phyloP scores from a whole-genome alignment of 1,140 invertebrate species.

The Magallana angulata region DNA sequence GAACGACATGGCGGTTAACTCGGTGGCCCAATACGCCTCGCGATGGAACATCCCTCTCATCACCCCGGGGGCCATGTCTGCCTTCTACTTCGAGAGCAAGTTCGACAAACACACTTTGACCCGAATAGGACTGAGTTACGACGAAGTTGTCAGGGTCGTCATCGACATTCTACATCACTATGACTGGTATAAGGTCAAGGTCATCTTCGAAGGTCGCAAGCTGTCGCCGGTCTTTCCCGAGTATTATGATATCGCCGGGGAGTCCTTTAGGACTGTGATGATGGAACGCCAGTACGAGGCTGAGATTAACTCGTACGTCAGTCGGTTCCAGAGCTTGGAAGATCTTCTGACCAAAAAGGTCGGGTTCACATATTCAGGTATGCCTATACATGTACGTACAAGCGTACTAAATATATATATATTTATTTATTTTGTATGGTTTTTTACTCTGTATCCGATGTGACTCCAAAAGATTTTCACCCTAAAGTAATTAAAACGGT shows the following conservation, averaged over 20 bases:
- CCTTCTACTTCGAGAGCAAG: conserved; percentile 83
- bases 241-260: not conserved
- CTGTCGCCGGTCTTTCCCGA: not conserved
- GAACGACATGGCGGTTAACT: conserved; percentile 94
- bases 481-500: too few species aligned
- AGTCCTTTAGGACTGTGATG: not conserved
- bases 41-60: conserved; percentile 92
- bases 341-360: not conserved
- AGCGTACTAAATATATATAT: too few species aligned
- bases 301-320: not conserved
- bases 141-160: not conserved
- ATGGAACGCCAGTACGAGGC: not conserved
- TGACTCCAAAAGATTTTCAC: too few species aligned
- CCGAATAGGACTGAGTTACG: conserved; percentile 59
- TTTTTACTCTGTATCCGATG: too few species aligned
- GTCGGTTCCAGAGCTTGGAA: not conserved
- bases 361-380: not conserved
- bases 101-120: conserved; percentile 68
- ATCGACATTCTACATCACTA: not conserved
- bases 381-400: not conserved
- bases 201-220: conserved; percentile 84
- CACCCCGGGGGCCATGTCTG: conserved; percentile 90
- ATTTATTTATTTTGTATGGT: too few species aligned
- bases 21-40: conserved; percentile 91
- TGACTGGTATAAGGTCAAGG: conserved; percentile 81